Evolutionary conservation across 2,113 vertebrate species (phyloP), one percentile per base, ranked within the genome.

Genomic region (Acrocephalus kingi): DNA sequence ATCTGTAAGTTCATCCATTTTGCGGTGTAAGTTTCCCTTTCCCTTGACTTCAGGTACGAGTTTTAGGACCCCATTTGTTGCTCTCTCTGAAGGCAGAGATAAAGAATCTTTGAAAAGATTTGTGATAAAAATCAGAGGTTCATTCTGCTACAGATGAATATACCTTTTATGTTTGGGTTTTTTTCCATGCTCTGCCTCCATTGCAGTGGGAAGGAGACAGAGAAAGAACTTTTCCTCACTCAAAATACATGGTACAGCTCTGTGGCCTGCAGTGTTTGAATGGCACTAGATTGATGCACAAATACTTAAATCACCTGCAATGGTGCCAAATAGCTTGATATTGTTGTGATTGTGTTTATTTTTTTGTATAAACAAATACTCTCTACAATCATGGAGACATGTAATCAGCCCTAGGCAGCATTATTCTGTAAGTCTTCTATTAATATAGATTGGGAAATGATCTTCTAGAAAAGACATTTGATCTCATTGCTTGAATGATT

Each of bases 91-190:
- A 83, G 35, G 17, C 12, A 58, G 46, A 68, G 17, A 49, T 39
- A 52, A 45, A 61, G 30, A 25, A 37, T 58, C 18, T 71, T 75
- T 72, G 30, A 30, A 41, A 49, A 81, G 6, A 43, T 71, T 56
- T 76, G 9, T 64, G 33, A 48, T 64, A 55, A 27, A 75, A 82
- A 75, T 41, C 49, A 55, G 18, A 51, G 8, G 6, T 49, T 79
- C 0, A 0, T 79, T 80, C 49, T 59, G 3, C 20, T 45, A 6
- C 14, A 20, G 18, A 25, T 84, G 5, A 74, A 33, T 84, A 33
- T 43, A 30, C 10, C 3, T 54, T 78, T 51, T 19, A 28, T 39
- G 13, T 51, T 76, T 58, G 46, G 17, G 1, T 4, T 52, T 54
- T 58, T 39, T 69, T 16, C 27, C 8, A 13, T 45, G 7, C 39